Base-by-base conservation (phyloP, 2,113 vertebrate species). In the Thymallus thymallus region DNA sequence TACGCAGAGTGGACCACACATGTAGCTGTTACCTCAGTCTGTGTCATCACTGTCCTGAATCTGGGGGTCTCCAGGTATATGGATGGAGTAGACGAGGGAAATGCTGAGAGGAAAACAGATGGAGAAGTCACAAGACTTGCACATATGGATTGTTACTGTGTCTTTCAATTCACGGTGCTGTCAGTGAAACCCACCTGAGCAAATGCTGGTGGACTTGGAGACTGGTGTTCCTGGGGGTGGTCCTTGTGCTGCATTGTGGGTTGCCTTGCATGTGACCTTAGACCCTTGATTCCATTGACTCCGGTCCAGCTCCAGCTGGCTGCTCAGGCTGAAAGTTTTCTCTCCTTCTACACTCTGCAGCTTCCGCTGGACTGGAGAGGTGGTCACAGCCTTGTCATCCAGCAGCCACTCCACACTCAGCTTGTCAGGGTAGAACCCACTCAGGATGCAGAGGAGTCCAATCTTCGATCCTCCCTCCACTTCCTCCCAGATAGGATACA, bases 391-490 rank as follows among this genome's bases (percentile, higher is more conserved):
- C 1, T 9, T 0, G 0, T 56, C 0, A 16, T 81, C 72, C 10
- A 0, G 7, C 4, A 66, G 0, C 91, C 92, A 93, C 0, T 0
- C 0, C 61, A 93, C 76, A 0, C 0, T 65, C 22, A 82, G 1
- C 0, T 71, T 3, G 0, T 87, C 48, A 13, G 85, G 90, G 73
- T 46, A 83, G 73, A 71, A 86, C 24, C 48, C 85, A 16, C 69
- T 86, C 1, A 93, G 4, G 46, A 24, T 79, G 83, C 92, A 93
- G 62, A 87, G 12, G 29, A 93, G 85, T 51, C 22, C 76, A 67
- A 89, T 69, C 20, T 29, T 0, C 16, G 73, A 84, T 20, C 23
- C 20, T 9, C 3, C 60, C 0, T 75, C 73, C 82, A 41, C 7
- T 41, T 41, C 35, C 35, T 41, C 35, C 35, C 85, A 85, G 10